Percentiles rank a stretch among this genome's conserved stretches.
Evolutionary conservation across 2,113 vertebrate species (phyloP).

Genomic region (Hemiscyllium ocellatum): DNA sequence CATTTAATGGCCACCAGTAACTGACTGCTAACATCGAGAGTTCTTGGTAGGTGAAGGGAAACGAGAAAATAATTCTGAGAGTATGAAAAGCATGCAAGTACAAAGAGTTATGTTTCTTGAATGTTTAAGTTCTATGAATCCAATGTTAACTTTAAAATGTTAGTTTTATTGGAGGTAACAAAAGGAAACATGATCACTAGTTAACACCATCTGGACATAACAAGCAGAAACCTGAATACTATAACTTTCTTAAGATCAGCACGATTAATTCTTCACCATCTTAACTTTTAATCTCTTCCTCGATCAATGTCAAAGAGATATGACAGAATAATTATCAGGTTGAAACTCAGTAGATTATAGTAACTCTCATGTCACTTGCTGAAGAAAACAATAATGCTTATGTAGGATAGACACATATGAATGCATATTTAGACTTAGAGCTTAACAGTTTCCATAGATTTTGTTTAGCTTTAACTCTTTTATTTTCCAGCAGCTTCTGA

Average conservation of each 20-base stretch:
- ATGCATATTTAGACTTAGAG: not conserved
- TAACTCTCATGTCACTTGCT: not conserved
- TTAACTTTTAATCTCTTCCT: not conserved
- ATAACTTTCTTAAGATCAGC: not conserved
- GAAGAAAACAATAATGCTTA: not conserved
- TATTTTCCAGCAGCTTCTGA: not conserved
- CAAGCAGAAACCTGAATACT: not conserved
- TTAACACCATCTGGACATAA: not conserved
- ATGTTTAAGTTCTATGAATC: not conserved
- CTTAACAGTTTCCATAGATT: not conserved
- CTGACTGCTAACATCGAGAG: not conserved
- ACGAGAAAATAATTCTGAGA: not conserved
- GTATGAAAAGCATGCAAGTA: not conserved
- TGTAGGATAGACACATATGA: not conserved
- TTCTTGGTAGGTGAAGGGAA: not conserved
- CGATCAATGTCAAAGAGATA: not conserved
- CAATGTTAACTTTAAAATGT: not conserved
- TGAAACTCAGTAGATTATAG: not conserved
- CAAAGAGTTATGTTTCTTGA: not conserved
- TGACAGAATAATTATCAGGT: not conserved
- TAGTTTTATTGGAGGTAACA: not conserved
- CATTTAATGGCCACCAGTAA: not conserved
- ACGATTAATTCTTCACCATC: not conserved
- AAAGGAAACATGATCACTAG: slow-evolving; percentile 10
- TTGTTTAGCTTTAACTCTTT: too few species aligned